Percentiles rank a stretch among this genome's conserved stretches.
These are phyloP conservation scores for Heliconius sara DNA, from an alignment of 2,888 invertebrate species.

Conservation along the genomic window DNA sequence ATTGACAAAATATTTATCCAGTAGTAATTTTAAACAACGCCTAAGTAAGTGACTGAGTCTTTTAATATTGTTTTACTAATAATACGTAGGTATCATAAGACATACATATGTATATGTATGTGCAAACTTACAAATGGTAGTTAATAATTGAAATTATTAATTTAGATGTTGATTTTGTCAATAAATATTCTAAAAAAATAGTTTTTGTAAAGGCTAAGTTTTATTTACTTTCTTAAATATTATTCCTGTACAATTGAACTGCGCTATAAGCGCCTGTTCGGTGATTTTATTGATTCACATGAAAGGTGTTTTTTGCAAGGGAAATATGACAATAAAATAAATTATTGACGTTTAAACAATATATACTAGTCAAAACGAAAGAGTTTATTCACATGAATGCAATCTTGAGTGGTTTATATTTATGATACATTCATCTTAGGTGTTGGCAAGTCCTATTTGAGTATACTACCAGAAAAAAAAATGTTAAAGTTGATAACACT, in stretches of 20 bases:
- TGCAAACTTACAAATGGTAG: too few relatives aligned
- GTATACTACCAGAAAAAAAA: too few relatives aligned
- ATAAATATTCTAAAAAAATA: neutral
- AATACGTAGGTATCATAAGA: too few relatives aligned
- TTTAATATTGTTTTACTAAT: neutral
- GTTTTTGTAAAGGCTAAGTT: neutral
- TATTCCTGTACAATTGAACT: neutral
- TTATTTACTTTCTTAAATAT: neutral
- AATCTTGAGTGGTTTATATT: too few relatives aligned
- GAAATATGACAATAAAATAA: neutral
- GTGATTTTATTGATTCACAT: too few relatives aligned
- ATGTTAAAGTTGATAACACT: too few relatives aligned
- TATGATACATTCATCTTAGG: too few relatives aligned
- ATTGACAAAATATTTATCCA: constrained; percentile 15
- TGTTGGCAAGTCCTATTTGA: too few relatives aligned
- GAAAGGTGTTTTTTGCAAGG: neutral
- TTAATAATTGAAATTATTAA: neutral
- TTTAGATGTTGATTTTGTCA: neutral
- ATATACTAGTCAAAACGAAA: neutral
- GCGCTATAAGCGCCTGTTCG: too few relatives aligned
- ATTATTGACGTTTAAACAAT: neutral
- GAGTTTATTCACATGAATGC: too few relatives aligned
- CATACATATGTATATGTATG: too few relatives aligned
- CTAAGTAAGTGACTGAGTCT: neutral
- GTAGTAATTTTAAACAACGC: neutral